Evolutionary conservation across 2,113 vertebrate species (phyloP), one percentile per base, ranked within the genome.

Genomic region (Cyprinus carpio): DNA sequence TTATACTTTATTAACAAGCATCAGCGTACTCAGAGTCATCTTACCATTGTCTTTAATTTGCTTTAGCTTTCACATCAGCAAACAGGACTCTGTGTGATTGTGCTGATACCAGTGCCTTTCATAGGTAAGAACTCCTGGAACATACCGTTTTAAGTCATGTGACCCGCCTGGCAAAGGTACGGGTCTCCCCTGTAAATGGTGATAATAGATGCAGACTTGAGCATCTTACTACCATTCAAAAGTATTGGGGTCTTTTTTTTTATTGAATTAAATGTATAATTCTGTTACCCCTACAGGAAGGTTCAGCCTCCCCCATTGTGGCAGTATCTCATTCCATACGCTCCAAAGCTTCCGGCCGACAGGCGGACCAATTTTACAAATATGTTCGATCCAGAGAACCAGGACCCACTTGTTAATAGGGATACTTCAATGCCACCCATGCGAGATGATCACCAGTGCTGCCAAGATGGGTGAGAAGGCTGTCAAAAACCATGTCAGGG

Each of bases 111-210:
- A 87, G 89, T 34, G 90, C 83, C 94, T 94, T 81, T 93, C 95
- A 29, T 93, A 95, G 87, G 90, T n/a, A 93, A 85, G 93, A 95
- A 75, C 92, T 95, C 43, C 89, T 95, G n/a, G 46, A 93, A 95
- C 69, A 92, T 95, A 23, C 92, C 94, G 87, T 95, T 95, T 87
- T 89, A 93, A 65, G 78, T n/a, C 92, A 0, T 95, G 94, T 84
- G 92, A 92, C 11, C 83, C 87, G 27, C 78, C 87, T 60, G 91
- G 76, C 77, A 89, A 89, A 93, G 94, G 95, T 95, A 88, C 15
- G 51, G n/a, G 6, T 23, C 10, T 27, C 1, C 56, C 18, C 43
- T 65, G 84, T 71, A 8, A 27, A 37, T 34, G 12, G 16, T 77
- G 13, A 20, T 3, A 4, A n/a, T 25, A 31, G 18, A 37, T 16